Evolutionary conservation across 2,888 invertebrate species (phyloP), one percentile per base, ranked within the genome.

Genomic region (Eristalis tenax): DNA sequence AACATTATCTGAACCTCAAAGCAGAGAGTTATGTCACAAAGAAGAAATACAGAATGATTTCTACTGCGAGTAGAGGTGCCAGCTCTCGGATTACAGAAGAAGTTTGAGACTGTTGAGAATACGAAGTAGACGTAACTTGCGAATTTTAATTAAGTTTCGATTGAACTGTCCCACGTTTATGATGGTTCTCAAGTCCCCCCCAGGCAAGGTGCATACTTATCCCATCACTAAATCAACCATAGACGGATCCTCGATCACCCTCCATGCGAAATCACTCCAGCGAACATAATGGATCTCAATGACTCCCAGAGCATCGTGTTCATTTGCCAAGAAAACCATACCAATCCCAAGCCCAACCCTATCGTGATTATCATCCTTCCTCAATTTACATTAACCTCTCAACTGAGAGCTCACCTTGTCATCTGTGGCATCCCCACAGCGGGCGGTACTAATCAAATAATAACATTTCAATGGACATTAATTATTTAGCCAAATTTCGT

Each of bases 381-480:
- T 11, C 38, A 28, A 15, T 50, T 26, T 1, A 26, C 32, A 68
- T n/a, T 69, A 73, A 81, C 73, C 63, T 71, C 38, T 28, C 59
- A 35, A 38, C 77, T 64, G 65, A 70, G 50, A 4, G 6, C 63
- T 40, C 6, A 50, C 50, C 73, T 40, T 82, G 85, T 82, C 85
- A 81, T 74, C 77, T 82, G 74, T 69, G 73, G 65, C 73, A 81
- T 65, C 40, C 57, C 28, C 63, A 74, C 38, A 50, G 59, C 59
- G 57, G 80, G 74, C 69, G 68, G 32, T 66, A 56, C 85, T 78
- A 86, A 86, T 86, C 85, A 86, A 86, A 75, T 82, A 82, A 86
- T 86, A 81, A 82, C 73, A 86, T 78, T 85, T 85, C 81, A 77
- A 81, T 78, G 56, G 73, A 65, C 81, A 86, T 86, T 74, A 82